A percentile compares a stretch with the other conserved stretches of the same genome.
phyloP scores from a whole-genome alignment of 2,888 invertebrate species.

The Rhopalosiphum nymphaeae region DNA sequence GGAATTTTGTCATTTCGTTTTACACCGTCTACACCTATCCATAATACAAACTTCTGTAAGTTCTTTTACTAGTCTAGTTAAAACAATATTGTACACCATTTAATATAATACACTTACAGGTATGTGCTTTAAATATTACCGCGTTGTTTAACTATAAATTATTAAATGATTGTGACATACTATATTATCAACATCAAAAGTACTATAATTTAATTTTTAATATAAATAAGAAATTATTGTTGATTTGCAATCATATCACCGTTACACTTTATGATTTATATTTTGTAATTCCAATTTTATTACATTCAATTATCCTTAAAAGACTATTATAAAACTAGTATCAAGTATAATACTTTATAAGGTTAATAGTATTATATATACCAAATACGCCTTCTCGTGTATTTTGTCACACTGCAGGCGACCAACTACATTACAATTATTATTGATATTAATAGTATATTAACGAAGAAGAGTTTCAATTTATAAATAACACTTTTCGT shows the following conservation, averaged over 20 bases:
- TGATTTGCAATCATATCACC: not conserved
- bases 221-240: not conserved
- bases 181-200: not conserved
- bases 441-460: not conserved
- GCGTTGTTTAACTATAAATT: not conserved
- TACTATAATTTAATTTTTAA: not conserved
- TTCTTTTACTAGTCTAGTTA: not conserved
- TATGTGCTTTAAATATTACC: not conserved
- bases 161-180: not conserved
- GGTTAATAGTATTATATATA: not conserved
- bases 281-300: constrained; percentile 28
- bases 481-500: not conserved
- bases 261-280: constrained; percentile 23
- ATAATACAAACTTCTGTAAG: not conserved
- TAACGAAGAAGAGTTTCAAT: not conserved
- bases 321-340: constrained; percentile 18
- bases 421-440: constrained; percentile 3
- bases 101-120: not conserved
- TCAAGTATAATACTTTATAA: not conserved
- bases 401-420: constrained; percentile 15
- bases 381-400: not conserved
- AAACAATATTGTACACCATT: not conserved
- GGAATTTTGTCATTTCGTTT: not conserved
- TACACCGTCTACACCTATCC: not conserved
- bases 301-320: constrained; percentile 31